Evolutionary conservation across 2,113 vertebrate genomes (phyloP).

Genomic region (Perca fluviatilis): DNA sequence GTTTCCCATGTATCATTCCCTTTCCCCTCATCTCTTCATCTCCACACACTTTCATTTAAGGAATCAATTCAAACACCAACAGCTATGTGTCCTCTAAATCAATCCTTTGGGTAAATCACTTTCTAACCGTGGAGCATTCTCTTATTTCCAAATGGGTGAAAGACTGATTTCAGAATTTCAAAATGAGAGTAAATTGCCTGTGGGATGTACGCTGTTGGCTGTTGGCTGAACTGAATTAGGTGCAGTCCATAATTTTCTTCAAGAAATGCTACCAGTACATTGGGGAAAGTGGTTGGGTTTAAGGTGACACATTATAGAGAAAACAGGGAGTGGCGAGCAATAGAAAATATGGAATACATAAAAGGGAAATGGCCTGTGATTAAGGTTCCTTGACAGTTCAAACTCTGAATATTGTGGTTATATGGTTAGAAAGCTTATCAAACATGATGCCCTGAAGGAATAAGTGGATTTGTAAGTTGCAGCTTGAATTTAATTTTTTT

Average conservation of each 20-base stretch:
- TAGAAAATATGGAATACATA: neutral
- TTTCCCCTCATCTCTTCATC: constrained; percentile 8
- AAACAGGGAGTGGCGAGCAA: neutral
- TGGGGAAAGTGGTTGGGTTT: neutral
- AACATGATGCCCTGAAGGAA: neutral
- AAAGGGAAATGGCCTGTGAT: neutral
- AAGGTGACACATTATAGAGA: neutral
- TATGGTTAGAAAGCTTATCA: neutral
- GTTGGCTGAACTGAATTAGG: neutral
- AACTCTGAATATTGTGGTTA: neutral
- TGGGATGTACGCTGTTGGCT: neutral
- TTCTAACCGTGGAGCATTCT: constrained; percentile 14
- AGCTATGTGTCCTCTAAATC: constrained; percentile 1
- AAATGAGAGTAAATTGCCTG: neutral
- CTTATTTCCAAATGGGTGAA: neutral
- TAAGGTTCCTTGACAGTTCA: neutral
- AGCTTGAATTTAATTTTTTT: neutral
- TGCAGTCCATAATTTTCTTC: neutral
- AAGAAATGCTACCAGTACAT: neutral
- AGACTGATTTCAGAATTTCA: neutral
- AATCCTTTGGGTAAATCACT: constrained; percentile 36
- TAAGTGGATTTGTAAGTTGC: neutral
- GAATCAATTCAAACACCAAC: constrained; percentile 27
- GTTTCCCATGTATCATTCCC: constrained; percentile 28
- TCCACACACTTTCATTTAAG: constrained; percentile 10